Percentiles rank a stretch among this genome's conserved stretches.
Evolutionary conservation across 2,797 vertebrate species (phyloP).

Genomic region (Lepilemur ruficaudatus): DNA sequence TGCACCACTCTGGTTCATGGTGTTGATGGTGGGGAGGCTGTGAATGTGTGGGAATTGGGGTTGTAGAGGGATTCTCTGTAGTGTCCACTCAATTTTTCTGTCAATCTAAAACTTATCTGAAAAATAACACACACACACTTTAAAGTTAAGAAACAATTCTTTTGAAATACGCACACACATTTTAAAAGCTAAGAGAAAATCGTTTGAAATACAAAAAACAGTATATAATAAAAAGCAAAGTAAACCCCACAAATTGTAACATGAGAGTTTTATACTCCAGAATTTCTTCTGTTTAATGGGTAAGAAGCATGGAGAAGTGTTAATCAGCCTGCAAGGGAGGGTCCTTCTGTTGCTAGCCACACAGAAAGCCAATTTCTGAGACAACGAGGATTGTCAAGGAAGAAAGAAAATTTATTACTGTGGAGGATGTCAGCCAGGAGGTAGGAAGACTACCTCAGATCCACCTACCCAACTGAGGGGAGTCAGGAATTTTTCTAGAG

Average conservation of each 20-base stretch:
- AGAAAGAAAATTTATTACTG: too few relatives aligned
- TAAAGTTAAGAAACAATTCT: not conserved
- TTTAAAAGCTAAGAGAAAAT: not conserved
- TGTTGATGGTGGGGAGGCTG: not conserved
- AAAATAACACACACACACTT: not conserved
- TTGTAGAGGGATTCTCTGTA: not conserved
- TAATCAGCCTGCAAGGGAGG: too few relatives aligned
- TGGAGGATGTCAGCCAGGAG: too few relatives aligned
- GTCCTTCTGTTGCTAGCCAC: too few relatives aligned
- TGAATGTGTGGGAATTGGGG: not conserved
- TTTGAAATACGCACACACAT: not conserved
- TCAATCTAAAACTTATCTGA: not conserved
- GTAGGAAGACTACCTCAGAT: too few relatives aligned
- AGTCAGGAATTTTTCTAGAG: too few relatives aligned
- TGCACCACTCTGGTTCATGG: not conserved
- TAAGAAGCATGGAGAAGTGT: not conserved
- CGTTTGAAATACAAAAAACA: not conserved
- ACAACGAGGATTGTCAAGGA: too few relatives aligned
- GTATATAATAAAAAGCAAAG: not conserved
- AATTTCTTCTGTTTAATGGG: not conserved
- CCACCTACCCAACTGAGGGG: too few relatives aligned
- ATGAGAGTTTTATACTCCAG: not conserved
- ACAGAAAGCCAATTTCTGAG: too few relatives aligned
- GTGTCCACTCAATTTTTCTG: not conserved
- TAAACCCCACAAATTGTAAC: not conserved